These are phyloP conservation scores for Hypotaenidia philippensis DNA, from an alignment of 2,797 vertebrate species.

Conservation along the genomic window DNA sequence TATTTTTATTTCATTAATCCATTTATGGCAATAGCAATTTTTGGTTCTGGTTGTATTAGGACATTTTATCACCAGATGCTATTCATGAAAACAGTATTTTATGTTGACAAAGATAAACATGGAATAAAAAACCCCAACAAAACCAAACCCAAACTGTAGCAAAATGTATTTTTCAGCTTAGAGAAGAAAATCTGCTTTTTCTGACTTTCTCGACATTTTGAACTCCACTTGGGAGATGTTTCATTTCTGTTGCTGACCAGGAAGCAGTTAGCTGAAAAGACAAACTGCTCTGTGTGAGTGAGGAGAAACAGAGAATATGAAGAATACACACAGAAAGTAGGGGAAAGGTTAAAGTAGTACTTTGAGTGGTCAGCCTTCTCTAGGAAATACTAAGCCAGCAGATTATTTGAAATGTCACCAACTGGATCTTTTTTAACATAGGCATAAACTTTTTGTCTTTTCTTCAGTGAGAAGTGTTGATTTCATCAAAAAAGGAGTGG, in stretches of 20 bases:
- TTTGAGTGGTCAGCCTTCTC: background rate
- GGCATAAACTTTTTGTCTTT: background rate
- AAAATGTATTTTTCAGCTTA: background rate
- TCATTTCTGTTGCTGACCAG: background rate
- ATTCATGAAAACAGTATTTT: background rate
- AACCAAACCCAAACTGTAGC: background rate
- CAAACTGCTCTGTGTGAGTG: background rate
- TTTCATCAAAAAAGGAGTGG: background rate
- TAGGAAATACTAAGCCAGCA: conserved; percentile 37
- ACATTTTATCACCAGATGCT: background rate
- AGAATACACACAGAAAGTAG: background rate
- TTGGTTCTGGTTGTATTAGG: background rate
- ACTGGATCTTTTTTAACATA: background rate
- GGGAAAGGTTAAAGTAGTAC: background rate
- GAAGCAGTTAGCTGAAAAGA: background rate
- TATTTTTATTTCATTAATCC: background rate
- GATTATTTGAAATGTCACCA: background rate
- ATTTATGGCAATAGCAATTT: background rate
- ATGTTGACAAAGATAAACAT: background rate
- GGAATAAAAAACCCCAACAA: background rate
- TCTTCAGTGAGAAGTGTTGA: background rate
- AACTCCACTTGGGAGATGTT: background rate
- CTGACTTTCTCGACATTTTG: background rate
- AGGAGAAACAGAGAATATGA: background rate
- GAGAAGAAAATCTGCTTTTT: background rate